Evolutionary conservation across 2,888 invertebrate species (phyloP).

Genomic region (Clivina fossor): DNA sequence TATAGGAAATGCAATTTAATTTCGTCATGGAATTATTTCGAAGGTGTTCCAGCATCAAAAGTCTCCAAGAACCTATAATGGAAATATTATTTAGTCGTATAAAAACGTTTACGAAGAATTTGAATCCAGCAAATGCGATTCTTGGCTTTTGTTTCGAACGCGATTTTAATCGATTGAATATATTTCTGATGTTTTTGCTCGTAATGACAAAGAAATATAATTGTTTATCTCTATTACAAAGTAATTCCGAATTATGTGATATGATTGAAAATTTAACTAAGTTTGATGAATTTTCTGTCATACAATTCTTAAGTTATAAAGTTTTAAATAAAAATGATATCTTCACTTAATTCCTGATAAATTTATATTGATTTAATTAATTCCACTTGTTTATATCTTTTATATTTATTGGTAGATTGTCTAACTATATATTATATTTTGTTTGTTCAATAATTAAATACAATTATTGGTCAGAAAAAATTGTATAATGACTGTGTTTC

Average conservation of each 20-base stretch:
- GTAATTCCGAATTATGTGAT: neutral
- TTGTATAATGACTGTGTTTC: too few relatives aligned
- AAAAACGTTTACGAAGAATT: neutral
- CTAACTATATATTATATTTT: too few relatives aligned
- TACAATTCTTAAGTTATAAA: slow-evolving; percentile 20
- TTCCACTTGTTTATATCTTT: neutral
- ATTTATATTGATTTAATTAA: slow-evolving; percentile 1
- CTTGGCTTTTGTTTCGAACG: slow-evolving; percentile 7
- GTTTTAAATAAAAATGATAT: neutral
- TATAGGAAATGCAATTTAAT: slow-evolving; percentile 4
- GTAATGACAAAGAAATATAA: neutral
- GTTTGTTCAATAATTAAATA: too few relatives aligned
- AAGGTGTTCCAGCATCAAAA: neutral
- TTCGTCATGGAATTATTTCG: slow-evolving; percentile 3
- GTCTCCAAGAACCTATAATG: neutral
- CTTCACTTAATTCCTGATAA: too few relatives aligned
- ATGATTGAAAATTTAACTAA: slow-evolving; percentile 8
- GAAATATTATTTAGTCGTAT: slow-evolving; percentile 1
- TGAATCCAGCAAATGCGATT: slow-evolving; percentile 6
- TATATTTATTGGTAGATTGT: too few relatives aligned
- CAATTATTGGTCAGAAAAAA: too few relatives aligned
- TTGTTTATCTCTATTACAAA: neutral
- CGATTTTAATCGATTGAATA: slow-evolving; percentile 5
- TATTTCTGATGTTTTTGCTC: neutral
- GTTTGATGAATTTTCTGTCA: slow-evolving; percentile 5